Evolutionary conservation across 2,113 vertebrate species (phyloP).

Genomic region (Neodontobutis hainanensis): DNA sequence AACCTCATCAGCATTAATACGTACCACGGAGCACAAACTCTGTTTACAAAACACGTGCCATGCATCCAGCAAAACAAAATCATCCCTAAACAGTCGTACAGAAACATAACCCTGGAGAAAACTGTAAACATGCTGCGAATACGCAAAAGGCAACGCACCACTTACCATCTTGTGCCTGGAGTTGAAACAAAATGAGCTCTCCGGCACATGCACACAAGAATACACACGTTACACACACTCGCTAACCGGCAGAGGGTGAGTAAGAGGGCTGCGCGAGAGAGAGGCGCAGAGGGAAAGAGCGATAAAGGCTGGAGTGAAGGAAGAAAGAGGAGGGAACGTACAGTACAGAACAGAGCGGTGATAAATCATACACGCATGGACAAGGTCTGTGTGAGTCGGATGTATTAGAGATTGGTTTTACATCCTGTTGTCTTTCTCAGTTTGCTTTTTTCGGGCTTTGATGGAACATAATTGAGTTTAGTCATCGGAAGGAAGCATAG

Average conservation of each 20-base stretch:
- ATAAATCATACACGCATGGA: conserved; percentile 50
- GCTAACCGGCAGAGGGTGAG: conserved; percentile 48
- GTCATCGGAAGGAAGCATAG: background rate
- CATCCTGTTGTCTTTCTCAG: background rate
- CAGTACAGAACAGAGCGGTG: conserved; percentile 16
- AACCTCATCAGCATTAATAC: conserved; percentile 23
- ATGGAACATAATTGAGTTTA: conserved; percentile 24
- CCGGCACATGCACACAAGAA: conserved; percentile 58
- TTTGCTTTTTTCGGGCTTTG: conserved; percentile 4
- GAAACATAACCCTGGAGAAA: conserved; percentile 34
- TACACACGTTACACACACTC: conserved; percentile 49
- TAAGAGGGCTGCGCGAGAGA: conserved; percentile 23
- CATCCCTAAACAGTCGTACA: conserved; percentile 34
- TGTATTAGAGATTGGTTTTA: conserved; percentile 4
- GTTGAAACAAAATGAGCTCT: conserved; percentile 72
- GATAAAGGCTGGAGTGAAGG: conserved; percentile 41
- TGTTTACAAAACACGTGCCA: conserved; percentile 30
- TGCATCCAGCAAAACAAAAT: conserved; percentile 41
- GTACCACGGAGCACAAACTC: conserved; percentile 35
- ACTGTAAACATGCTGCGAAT: conserved; percentile 55
- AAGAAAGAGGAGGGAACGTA: conserved; percentile 51
- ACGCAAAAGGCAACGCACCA: conserved; percentile 64
- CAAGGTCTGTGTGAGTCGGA: conserved; percentile 27
- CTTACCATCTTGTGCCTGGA: conserved; percentile 77
- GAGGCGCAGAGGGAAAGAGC: conserved; percentile 41